Base-by-base conservation (phyloP, 2,797 vertebrate genomes). In the Lophotriccus pileatus region DNA sequence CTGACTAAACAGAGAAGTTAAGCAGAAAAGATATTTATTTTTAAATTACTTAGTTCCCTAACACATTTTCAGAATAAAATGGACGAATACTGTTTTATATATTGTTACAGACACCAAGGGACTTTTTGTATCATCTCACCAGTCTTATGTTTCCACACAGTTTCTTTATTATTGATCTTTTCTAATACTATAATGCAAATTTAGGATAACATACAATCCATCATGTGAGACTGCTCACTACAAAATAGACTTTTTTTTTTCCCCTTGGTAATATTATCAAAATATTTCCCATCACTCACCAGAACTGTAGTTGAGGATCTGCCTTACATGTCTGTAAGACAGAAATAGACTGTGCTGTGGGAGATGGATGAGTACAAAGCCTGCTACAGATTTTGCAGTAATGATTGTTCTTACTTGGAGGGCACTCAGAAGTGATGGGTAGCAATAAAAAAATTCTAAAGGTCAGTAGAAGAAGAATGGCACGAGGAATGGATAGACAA, bases 331-430 rank as follows among this genome's bases (percentile, higher is more conserved):
- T 41, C 41, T 74, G 11, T 62, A n/a, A 83, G 25, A 49, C 44
- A 76, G 50, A 84, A 91, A 66, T 44, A 87, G 25, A 56, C 25
- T 27, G 10, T 44, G 20, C 21, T 66, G 17, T 41, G 25, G 16
- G 41, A 87, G 52, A 87, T 77, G 32, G 60, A 80, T 91, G 64
- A 52, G 22, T 50, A 62, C 24, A 72, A 91, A 83, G 8, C 8
- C 14, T 67, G 10, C 3, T 52, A 55, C 36, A 37, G 20, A 50
- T 91, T 87, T 85, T 77, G 10, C 14, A 46, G 16, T 46, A 63
- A 52, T 83, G 36, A 52, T 52, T 69, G 14, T 44, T 91, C 75
- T 59, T 89, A 47, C 39, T 82, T 74, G 22, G 15, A 74, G 28
- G 39, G 5, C 16, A 47, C 34, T 87, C 34, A 77, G 47, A 94